Evolutionary conservation across 1,140 invertebrate species (phyloP).

Genomic region (Drosophila rhopaloa): DNA sequence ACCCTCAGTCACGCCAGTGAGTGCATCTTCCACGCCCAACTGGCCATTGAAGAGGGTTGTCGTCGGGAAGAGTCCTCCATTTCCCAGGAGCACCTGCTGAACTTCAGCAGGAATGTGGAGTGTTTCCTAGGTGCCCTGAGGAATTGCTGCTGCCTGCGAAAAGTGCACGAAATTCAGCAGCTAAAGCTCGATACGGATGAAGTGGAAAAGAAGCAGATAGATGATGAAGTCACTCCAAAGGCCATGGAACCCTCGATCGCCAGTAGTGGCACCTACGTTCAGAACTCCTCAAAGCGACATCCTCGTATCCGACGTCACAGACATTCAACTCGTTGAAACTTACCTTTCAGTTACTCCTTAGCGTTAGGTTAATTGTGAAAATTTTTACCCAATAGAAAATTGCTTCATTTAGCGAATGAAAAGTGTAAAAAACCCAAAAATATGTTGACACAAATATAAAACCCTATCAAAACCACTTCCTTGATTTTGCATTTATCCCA

Average conservation of each 20-base stretch:
- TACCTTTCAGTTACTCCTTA: conserved; percentile 28
- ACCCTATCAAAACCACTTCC: not conserved
- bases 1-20: conserved; percentile 60
- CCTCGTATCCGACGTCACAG: conserved; percentile 1
- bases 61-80: not conserved
- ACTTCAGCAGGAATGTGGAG: conserved; percentile 51
- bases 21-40: conserved; percentile 64
- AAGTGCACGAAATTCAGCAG: conserved; percentile 41
- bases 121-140: conserved; percentile 54
- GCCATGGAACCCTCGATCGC: conserved; percentile 9
- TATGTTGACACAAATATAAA: conserved; percentile 24
- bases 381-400: conserved; percentile 11
- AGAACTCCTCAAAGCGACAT: not conserved
- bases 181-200: conserved; percentile 15
- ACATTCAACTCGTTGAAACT: conserved; percentile 31
- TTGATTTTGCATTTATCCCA: too few relatives aligned
- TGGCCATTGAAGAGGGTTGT: conserved; percentile 44
- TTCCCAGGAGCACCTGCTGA: conserved; percentile 16
- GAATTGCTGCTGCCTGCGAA: conserved; percentile 53
- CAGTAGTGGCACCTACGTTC: not conserved
- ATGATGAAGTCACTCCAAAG: not conserved
- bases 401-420: conserved; percentile 16
- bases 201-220: not conserved
- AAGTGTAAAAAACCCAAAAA: conserved; percentile 15
- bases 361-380: conserved; percentile 43